These are phyloP conservation scores for Chalcosyrphus nemorum DNA, from an alignment of 2,888 invertebrate species.

Conservation along the genomic window DNA sequence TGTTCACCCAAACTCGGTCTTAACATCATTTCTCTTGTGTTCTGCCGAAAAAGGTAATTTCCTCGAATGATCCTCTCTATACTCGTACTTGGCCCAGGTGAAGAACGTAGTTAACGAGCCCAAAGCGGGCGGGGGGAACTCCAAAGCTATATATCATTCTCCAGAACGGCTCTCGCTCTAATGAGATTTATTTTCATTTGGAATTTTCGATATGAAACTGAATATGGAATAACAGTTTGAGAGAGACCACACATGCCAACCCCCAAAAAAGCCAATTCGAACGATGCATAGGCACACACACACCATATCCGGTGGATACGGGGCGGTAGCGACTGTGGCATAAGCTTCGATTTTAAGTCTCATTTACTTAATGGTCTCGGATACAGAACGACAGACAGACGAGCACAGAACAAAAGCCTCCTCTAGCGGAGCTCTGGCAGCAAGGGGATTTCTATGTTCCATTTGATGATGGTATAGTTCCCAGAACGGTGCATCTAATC, in stretches of 20 bases:
- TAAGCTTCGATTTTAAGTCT: background rate
- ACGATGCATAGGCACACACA: background rate
- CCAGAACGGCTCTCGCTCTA: conserved; percentile 24
- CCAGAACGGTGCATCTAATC: conserved; percentile 45
- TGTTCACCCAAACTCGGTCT: background rate
- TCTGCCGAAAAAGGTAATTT: conserved; percentile 34
- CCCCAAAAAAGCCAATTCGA: background rate
- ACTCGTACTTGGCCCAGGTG: conserved; percentile 7
- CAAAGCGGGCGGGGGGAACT: background rate
- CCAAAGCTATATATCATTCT: conserved; percentile 38
- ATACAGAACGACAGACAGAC: background rate
- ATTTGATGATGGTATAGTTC: conserved; percentile 50
- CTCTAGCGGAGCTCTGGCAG: background rate
- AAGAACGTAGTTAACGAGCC: conserved; percentile 21
- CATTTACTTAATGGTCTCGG: conserved; percentile 14
- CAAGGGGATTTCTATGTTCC: conserved; percentile 9
- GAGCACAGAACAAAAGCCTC: conserved; percentile 17
- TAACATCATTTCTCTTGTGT: background rate
- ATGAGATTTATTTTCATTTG: conserved; percentile 49
- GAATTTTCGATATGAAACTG: background rate
- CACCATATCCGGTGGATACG: conserved; percentile 21
- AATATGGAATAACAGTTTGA: background rate
- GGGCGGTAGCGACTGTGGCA: background rate
- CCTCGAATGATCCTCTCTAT: conserved; percentile 24
- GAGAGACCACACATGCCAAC: background rate